Conservation (phyloP, 2,113 vertebrate species). For the Gadus macrocephalus region DNA sequence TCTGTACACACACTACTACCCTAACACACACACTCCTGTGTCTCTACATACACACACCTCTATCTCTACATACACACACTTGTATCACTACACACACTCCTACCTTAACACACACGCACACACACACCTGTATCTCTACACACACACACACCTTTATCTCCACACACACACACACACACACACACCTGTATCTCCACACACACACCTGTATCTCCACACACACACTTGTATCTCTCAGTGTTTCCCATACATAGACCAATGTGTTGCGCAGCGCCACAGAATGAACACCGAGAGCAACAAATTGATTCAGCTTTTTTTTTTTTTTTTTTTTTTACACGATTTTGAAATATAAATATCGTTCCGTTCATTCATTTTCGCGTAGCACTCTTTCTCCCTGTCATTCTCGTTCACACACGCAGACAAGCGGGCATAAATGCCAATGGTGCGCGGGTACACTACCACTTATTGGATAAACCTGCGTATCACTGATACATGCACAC, state of each 20-base stretch:
- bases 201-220: slow-evolving; percentile 54
- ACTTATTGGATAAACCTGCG: neutral
- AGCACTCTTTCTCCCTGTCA: too few species aligned
- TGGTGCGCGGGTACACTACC: too few species aligned
- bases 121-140: neutral
- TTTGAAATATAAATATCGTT: too few species aligned
- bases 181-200: neutral
- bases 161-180: neutral
- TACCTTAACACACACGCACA: neutral
- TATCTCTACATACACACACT: slow-evolving; percentile 51
- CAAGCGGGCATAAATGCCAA: neutral
- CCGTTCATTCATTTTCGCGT: too few species aligned
- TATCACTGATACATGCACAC: neutral
- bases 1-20: neutral
- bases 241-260: too few species aligned
- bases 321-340: too few species aligned
- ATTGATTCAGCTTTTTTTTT: too few species aligned
- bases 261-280: too few species aligned
- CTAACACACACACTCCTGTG: too few species aligned
- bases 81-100: neutral
- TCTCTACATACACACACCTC: neutral
- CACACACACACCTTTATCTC: neutral
- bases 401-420: neutral
- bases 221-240: too few species aligned
- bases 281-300: too few species aligned